Evolutionary conservation across 2,797 vertebrate species (phyloP), one percentile per base, ranked within the genome.

Genomic region (Crenichthys baileyi): DNA sequence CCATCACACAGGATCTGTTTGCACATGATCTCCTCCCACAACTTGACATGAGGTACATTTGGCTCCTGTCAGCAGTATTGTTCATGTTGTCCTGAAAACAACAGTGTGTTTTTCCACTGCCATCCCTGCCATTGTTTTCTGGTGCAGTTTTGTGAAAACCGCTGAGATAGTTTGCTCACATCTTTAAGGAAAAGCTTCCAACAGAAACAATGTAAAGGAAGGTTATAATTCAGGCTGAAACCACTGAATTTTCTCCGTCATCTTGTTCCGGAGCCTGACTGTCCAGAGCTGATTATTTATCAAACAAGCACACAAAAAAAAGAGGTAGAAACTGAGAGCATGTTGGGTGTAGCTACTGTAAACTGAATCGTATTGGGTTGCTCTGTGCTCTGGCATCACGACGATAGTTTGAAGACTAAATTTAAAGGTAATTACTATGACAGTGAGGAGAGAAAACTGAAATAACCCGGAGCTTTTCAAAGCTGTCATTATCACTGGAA

Each of bases 381-480:
- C 79, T 90, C 84, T 82, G 79, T 85, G 81, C 90, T 86, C 85
- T 92, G 92, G 93, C 92, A 94, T 93, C 89, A 90, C 84, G 88
- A 91, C 87, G 88, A 90, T 85, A 93, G 93, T 92, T 94, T 95
- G 89, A 92, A 89, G 92, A 96, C 96, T 96, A 96, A 96, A 96
- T 96, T 96, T 96, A 96, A 96, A 95, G 95, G 94, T 96, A 96
- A 96, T 95, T 96, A 93, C 95, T 96, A 96, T 95, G 96, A 96
- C 93, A 95, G 93, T 91, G 87, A 94, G 90, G 80, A 95, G 94
- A 94, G 93, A 91, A 94, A 92, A 93, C 94, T 95, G 93, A 96
- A 95, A 96, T 94, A 96, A 95, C 94, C 93, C 83, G 84, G 81
- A 94, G 88, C 91, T 84, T 94, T 94, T 92, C 92, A 92, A 96